Conservation (phyloP, 2,888 invertebrate genomes). For the Drosophila fulvimacula region DNA sequence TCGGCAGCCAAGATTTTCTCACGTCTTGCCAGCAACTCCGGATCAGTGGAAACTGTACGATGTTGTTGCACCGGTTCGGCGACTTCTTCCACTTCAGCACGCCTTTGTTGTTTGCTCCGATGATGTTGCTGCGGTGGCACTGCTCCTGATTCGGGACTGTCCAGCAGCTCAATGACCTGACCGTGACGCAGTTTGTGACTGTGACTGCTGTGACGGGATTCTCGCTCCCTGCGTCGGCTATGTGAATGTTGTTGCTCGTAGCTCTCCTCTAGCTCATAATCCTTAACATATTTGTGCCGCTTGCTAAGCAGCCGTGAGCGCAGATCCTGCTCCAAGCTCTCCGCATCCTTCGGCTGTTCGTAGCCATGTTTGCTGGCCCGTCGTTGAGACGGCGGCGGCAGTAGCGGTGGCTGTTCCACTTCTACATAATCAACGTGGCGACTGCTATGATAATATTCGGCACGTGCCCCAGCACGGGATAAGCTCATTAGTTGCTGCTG, state of each 20-base stretch:
- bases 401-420: conserved; percentile 56
- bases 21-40: conserved; percentile 87
- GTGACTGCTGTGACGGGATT: conserved; percentile 51
- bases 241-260: conserved; percentile 62
- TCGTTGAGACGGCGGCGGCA: conserved; percentile 39
- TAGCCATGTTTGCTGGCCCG: conserved; percentile 70
- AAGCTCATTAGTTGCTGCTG: conserved; percentile 45
- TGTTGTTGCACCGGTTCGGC: conserved; percentile 44
- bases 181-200: conserved; percentile 70
- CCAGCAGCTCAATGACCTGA: conserved; percentile 85
- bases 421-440: conserved; percentile 67
- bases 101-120: conserved; percentile 74
- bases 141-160: conserved; percentile 82
- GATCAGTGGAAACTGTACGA: conserved; percentile 81
- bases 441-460: conserved; percentile 60
- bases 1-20: conserved; percentile 90
- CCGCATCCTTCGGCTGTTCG: conserved; percentile 85
- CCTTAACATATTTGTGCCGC: conserved; percentile 88
- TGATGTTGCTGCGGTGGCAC: conserved; percentile 52
- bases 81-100: conserved; percentile 72
- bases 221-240: conserved; percentile 68
- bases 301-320: conserved; percentile 90
- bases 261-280: conserved; percentile 75
- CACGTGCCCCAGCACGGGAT: conserved; percentile 44
- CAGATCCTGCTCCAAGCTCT: conserved; percentile 90